Base-by-base conservation (phyloP, 2,113 vertebrate genomes). In the Synchiropus splendidus region DNA sequence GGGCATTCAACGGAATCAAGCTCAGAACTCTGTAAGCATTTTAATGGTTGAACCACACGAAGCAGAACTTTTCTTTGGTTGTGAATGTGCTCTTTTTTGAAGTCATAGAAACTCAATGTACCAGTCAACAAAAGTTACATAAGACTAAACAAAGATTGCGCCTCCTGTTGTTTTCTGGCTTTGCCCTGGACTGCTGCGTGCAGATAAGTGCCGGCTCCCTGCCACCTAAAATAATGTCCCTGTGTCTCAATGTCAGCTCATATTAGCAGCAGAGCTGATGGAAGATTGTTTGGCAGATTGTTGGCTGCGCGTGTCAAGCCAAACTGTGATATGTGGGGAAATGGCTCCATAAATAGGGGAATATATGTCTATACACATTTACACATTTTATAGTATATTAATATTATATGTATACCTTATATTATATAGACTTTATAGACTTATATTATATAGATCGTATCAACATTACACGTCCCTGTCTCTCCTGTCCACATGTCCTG, bases 1-100 rank as follows among this genome's bases (percentile, higher is more conserved):
- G 92, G 2, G 90, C 90, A 0, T 93, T 97, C 82, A 96, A 91
- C 0, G 89, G 91, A 41, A 92, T 88, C 12, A 90, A 86, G 15
- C 80, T 98, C 74, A 84, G 86, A 79, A 86, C 85, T 17, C 39
- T 96, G 91, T 97, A 85, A 81, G 90, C 81, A 71, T 54, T 45
- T 37, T 16, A 1, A 48, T 34, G 2, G 36, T 48, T 16, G 2
- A 31, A 18, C n/a, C 12, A 41, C 13, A 16, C 8, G 21, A 27
- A 31, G 13, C 18, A 9, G 18, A 6, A 9, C 9, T 9, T 36
- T 34, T 36, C 14, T 37, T 10, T 27, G 21, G 4, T 27, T 27
- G 21, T 27, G 21, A 41, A 41, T 9, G 16, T 12, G 4, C 3
- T 12, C 12, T 5, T 31, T 31, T 16, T 35, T 14, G 4, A 4